Percentiles rank a stretch among this genome's conserved stretches.
Conservation (phyloP, 2,888 invertebrate species). For the Phalera bucephala region DNA sequence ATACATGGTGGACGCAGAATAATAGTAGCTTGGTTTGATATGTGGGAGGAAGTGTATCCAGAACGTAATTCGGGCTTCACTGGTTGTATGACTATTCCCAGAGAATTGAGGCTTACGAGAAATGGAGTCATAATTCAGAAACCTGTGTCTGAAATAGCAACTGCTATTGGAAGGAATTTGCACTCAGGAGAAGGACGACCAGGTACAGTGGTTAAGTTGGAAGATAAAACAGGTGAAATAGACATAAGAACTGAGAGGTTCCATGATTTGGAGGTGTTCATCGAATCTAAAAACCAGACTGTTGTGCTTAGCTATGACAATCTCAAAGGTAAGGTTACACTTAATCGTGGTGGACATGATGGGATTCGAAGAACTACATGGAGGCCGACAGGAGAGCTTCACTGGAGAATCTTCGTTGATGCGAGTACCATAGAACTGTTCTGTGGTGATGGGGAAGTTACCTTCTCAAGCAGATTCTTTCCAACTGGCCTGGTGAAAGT, state of each 20-base stretch:
- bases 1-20: constrained; percentile 47
- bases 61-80: constrained; percentile 62
- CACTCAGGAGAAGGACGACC: constrained; percentile 31
- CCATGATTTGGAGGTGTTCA: constrained; percentile 38
- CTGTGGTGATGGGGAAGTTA: constrained; percentile 54
- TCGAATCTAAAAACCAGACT: constrained; percentile 40
- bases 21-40: constrained; percentile 67
- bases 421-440: constrained; percentile 62
- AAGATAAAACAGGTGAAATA: constrained; percentile 55
- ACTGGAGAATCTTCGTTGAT: constrained; percentile 50
- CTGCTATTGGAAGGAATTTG: constrained; percentile 28
- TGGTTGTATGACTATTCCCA: constrained; percentile 65
- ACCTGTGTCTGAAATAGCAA: constrained; percentile 43
- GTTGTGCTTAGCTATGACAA: constrained; percentile 49
- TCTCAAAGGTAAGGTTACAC: constrained; percentile 36
- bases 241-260: constrained; percentile 29
- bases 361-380: constrained; percentile 55
- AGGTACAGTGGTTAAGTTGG: constrained; percentile 23
- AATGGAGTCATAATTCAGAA: constrained; percentile 49
- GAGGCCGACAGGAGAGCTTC: constrained; percentile 37
- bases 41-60: constrained; percentile 68
- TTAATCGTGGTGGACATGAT: constrained; percentile 60
- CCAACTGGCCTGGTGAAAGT: constrained; percentile 36
- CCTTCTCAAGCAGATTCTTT: constrained; percentile 61
- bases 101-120: constrained; percentile 46